Base-by-base conservation (phyloP, 2,888 invertebrate genomes). In the Microplitis manilae region DNA sequence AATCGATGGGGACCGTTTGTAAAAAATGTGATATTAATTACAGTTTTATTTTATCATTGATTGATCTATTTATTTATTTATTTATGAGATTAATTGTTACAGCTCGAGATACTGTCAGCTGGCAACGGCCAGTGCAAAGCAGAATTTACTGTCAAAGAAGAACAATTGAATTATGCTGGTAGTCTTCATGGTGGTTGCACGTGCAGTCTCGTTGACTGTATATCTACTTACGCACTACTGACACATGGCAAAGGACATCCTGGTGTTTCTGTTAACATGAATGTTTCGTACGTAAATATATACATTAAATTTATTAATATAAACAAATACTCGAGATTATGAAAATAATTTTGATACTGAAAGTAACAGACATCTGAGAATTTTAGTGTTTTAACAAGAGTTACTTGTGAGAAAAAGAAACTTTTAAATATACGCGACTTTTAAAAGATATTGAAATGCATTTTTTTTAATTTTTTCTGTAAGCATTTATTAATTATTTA, bases 151-250 rank as follows among this genome's bases (percentile, higher is more conserved):
- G 94, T 97, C 0, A 92, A 91, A 0, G 91, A 94, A 4, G 94
- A 95, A 81, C 95, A 96, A 86, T 90, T 94, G 1, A 98, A 98
- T 90, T 90, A 91, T 13, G 88, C 91, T 50, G 96, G 96, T 0
- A 93, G 93, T 0, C 89, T 98, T 5, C 98, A 98, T 87, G 97
- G 97, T 1, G 98, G 97, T 6, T 93, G 96, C 84, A 95, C 95
- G 4, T 94, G 96, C 2, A 95, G 96, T 0, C 88, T 97, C 8
- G 93, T 96, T 0, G 96, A 96, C 86, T 91, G 91, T 74, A 88
- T 97, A 30, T 96, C 97, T 0, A 95, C 95, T 0, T 94, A 94
- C 86, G 97, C 96, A 0, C 88, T 97, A 1, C 92, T 95, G 87
- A 93, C 95, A 0, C 92, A 93, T 83, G 7, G 17, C n/a, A 40